Conservation (phyloP, 2,797 vertebrate genomes). For the Discoglossus pictus region DNA sequence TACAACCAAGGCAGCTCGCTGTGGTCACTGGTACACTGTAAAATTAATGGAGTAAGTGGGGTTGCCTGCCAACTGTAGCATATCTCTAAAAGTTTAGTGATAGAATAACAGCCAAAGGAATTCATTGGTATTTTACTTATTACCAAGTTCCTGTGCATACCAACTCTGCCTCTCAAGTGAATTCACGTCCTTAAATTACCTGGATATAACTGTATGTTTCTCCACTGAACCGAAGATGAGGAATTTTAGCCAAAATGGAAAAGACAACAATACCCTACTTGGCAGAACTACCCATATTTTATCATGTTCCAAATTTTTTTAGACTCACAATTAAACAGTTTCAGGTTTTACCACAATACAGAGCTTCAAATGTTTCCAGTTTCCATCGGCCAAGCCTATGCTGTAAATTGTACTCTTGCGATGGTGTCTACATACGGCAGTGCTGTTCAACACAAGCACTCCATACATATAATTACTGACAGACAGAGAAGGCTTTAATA, state of each 20-base stretch:
- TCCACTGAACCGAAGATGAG: slow-evolving; percentile 12
- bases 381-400: neutral
- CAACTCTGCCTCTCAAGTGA: neutral
- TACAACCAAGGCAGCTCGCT: no score
- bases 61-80: neutral
- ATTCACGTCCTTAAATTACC: slow-evolving; percentile 32
- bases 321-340: slow-evolving; percentile 24
- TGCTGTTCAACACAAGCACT: slow-evolving; percentile 27
- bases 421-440: no score
- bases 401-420: no score
- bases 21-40: no score
- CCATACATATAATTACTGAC: no score
- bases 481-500: no score
- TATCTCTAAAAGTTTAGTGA: neutral
- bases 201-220: slow-evolving; percentile 12
- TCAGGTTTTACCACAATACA: slow-evolving; percentile 12
- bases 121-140: slow-evolving; percentile 4
- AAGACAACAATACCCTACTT: slow-evolving; percentile 11
- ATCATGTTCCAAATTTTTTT: slow-evolving; percentile 11
- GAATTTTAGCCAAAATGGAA: neutral
- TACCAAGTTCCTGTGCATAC: neutral
- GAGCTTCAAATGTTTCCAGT: slow-evolving; percentile 5
- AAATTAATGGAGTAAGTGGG: no score
- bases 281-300: slow-evolving; percentile 11
- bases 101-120: neutral